Conservation (phyloP, 2,113 vertebrate genomes). For the Dicerorhinus sumatrensis region DNA sequence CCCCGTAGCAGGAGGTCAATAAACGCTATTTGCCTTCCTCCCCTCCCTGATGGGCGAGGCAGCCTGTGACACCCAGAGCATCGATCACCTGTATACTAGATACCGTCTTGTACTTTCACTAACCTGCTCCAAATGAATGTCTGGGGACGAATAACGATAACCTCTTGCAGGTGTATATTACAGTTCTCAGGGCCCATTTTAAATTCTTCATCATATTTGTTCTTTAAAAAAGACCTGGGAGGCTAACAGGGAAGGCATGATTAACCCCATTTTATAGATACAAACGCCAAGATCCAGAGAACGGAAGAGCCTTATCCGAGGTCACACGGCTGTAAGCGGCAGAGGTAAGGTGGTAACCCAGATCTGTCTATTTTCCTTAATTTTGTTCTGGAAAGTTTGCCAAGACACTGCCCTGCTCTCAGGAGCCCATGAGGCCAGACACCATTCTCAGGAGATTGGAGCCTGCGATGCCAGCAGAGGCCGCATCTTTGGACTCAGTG, state of each 20-base stretch:
- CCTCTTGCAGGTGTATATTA: neutral
- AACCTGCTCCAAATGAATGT: neutral
- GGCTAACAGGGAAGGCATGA: neutral
- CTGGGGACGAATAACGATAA: neutral
- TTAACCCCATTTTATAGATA: neutral
- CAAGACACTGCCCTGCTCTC: neutral
- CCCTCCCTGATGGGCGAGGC: fast-evolving
- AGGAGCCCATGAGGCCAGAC: neutral
- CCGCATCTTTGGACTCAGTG: fast-evolving
- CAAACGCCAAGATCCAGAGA: neutral
- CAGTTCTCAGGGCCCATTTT: neutral
- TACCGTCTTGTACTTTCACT: fast-evolving
- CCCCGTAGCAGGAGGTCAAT: neutral
- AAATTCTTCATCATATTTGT: neutral
- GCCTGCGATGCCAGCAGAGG: fast-evolving
- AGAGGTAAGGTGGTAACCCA: neutral
- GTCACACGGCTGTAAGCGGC: neutral
- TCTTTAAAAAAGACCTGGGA: neutral
- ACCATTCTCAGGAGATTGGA: fast-evolving
- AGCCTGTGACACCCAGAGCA: fast-evolving
- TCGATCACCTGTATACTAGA: neutral
- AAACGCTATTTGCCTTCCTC: fast-evolving
- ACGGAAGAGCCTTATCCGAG: neutral
- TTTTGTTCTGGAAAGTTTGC: conserved; percentile 36
- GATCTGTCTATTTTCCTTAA: neutral